phyloP scores from a whole-genome alignment of 2,797 vertebrate species.

The Clamator glandarius region DNA sequence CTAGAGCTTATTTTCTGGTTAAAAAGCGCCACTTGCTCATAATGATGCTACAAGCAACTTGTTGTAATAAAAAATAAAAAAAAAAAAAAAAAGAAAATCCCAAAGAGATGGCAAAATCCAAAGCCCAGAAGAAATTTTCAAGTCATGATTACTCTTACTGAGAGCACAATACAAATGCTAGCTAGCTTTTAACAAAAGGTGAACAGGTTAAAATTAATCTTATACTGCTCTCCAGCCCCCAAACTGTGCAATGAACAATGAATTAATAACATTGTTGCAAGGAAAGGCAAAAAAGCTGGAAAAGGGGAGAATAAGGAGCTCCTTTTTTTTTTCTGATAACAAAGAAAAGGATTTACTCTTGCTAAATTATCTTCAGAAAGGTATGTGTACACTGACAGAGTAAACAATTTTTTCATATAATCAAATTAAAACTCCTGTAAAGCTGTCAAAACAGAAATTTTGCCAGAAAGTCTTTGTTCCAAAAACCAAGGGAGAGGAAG shows the following conservation, averaged over 20 bases:
- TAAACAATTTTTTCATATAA: background rate
- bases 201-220: background rate
- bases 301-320: background rate
- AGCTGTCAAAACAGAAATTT: background rate
- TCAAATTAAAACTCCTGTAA: background rate
- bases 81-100: background rate
- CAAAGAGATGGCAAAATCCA: background rate
- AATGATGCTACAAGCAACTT: constrained; percentile 33
- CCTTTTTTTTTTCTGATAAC: background rate
- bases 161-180: background rate
- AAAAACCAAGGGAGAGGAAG: background rate
- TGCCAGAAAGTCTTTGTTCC: background rate
- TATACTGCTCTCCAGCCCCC: background rate
- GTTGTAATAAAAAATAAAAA: background rate
- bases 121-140: constrained; percentile 8
- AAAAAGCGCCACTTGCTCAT: constrained; percentile 39
- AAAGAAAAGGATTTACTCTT: background rate
- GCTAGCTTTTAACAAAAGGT: background rate
- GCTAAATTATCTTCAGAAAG: background rate
- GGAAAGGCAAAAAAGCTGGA: background rate
- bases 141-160: background rate
- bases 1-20: background rate
- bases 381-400: background rate
- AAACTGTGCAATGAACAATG: background rate
- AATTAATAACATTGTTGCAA: background rate